Conservation (phyloP, 2,113 vertebrate genomes). For the Onychorhynchus coronatus region DNA sequence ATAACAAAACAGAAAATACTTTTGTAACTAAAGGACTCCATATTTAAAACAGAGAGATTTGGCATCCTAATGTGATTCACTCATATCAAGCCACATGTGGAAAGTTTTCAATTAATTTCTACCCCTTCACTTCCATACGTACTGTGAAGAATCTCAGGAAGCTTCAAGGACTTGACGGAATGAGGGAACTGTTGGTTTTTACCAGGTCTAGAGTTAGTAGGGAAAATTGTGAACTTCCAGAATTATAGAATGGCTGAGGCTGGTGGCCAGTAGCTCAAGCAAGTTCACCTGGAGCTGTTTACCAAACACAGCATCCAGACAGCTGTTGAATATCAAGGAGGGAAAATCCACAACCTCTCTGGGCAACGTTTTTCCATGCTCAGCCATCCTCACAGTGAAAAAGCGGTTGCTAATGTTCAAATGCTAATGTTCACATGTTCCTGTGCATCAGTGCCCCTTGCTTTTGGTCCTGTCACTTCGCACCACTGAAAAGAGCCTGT, state of each 20-base stretch:
- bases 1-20: not conserved
- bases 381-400: not conserved
- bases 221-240: not conserved
- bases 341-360: not conserved
- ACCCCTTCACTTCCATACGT: not conserved
- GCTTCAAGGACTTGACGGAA: not conserved
- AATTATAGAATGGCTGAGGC: not conserved
- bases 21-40: not conserved
- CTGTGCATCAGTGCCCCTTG: not conserved
- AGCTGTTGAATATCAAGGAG: not conserved
- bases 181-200: not conserved
- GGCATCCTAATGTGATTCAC: not conserved
- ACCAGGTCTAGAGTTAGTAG: not conserved
- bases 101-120: not conserved
- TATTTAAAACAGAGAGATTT: not conserved
- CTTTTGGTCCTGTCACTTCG: not conserved
- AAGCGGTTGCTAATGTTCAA: not conserved
- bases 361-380: not conserved
- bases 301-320: not conserved
- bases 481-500: not conserved
- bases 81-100: not conserved
- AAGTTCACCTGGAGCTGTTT: not conserved
- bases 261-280: not conserved
- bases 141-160: not conserved
- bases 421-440: too few relatives aligned